Conservation (phyloP, 2,113 vertebrate genomes). For the Willisornis vidua region DNA sequence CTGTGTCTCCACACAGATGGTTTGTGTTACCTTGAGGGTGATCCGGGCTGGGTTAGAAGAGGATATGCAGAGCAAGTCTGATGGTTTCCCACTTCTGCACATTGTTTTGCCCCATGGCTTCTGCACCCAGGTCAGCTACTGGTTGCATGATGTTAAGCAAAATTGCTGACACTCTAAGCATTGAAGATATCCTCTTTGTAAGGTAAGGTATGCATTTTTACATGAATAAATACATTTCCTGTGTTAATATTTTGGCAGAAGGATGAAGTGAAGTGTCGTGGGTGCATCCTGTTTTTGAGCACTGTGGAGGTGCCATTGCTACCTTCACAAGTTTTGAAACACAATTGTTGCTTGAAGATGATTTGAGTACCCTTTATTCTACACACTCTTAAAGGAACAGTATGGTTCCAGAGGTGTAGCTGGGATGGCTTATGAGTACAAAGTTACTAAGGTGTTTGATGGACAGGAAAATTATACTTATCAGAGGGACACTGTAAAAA, state of each 20-base stretch:
- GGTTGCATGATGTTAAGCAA: neutral
- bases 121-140: accelerated
- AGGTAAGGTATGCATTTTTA: neutral
- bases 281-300: neutral
- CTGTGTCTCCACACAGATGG: accelerated
- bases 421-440: neutral
- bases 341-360: neutral
- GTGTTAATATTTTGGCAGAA: neutral
- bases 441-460: neutral
- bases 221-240: neutral
- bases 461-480: neutral
- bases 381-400: neutral
- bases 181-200: neutral
- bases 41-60: neutral
- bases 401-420: neutral
- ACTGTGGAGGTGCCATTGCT: neutral
- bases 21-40: neutral
- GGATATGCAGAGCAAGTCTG: neutral
- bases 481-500: neutral
- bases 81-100: neutral
- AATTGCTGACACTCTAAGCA: neutral
- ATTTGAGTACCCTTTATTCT: neutral
- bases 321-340: neutral
- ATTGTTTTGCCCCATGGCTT: neutral
- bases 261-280: neutral